phyloP scores from a whole-genome alignment of 2,888 invertebrate genomes.

The Leptothorax acervorum region DNA sequence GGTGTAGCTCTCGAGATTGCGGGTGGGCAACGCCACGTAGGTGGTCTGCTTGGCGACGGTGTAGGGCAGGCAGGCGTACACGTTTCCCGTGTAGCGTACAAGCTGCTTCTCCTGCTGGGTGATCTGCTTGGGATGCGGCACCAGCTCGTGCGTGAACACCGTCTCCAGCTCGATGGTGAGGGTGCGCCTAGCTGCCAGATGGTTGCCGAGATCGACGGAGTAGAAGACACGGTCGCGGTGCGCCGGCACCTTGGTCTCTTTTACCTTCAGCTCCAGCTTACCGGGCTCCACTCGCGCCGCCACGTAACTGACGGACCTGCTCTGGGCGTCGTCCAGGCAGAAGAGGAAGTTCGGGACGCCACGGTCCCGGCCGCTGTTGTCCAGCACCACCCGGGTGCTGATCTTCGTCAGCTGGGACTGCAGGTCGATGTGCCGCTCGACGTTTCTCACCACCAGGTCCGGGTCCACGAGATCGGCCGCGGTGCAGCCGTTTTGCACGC shows the following conservation, averaged over 20 bases:
- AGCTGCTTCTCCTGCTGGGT: slow-evolving; percentile 97
- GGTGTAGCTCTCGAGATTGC: slow-evolving; percentile 93
- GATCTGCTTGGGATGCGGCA: slow-evolving; percentile 95
- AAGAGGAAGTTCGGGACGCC: slow-evolving; percentile 91
- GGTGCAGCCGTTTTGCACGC: slow-evolving; percentile 16
- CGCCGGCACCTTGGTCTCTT: slow-evolving; percentile 86
- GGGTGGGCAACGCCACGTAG: slow-evolving; percentile 91
- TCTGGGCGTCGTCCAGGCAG: slow-evolving; percentile 89
- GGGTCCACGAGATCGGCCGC: slow-evolving; percentile 74
- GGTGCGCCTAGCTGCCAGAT: slow-evolving; percentile 88
- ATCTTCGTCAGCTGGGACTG: slow-evolving; percentile 96
- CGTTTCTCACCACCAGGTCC: slow-evolving; percentile 91
- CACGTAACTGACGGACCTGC: slow-evolving; percentile 91
- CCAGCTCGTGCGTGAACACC: slow-evolving; percentile 91
- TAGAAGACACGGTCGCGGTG: slow-evolving; percentile 87
- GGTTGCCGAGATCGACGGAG: slow-evolving; percentile 88
- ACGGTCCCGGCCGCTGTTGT: slow-evolving; percentile 91
- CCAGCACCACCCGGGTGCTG: slow-evolving; percentile 91
- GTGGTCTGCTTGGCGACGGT: slow-evolving; percentile 93
- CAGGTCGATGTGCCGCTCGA: slow-evolving; percentile 94
- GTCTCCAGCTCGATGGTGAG: slow-evolving; percentile 89
- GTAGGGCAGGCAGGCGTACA: slow-evolving; percentile 95
- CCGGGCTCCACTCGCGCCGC: slow-evolving; percentile 87
- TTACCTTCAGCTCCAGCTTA: slow-evolving; percentile 80
- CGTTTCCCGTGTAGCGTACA: slow-evolving; percentile 94